Evolutionary conservation across 1,140 invertebrate species (phyloP).

Genomic region (Lucilia cuprina): DNA sequence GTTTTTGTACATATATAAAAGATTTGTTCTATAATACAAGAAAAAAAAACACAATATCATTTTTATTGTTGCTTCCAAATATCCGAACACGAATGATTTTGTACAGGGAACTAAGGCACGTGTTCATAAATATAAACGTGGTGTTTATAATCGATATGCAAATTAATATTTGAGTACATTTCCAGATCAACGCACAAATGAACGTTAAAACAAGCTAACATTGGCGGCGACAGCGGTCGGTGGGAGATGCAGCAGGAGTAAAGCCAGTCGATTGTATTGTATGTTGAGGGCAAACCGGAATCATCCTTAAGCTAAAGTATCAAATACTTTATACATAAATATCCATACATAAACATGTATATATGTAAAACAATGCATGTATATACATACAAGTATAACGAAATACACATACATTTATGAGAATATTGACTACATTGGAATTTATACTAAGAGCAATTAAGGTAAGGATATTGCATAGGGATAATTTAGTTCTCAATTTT

Average conservation of each 20-base stretch:
- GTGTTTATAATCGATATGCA: constrained; percentile 26
- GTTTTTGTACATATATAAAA: background rate
- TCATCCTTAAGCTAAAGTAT: constrained; percentile 11
- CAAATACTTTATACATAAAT: background rate
- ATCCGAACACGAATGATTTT: background rate
- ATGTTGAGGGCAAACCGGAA: background rate
- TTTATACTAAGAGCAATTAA: background rate
- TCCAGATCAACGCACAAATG: constrained; percentile 24
- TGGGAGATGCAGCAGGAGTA: background rate
- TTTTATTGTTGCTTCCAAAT: background rate
- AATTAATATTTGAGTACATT: constrained; percentile 29
- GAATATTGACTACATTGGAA: background rate
- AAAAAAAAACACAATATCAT: background rate
- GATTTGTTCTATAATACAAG: background rate
- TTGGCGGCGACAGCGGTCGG: background rate
- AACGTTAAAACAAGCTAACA: background rate
- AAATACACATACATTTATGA: background rate
- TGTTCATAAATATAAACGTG: constrained; percentile 18
- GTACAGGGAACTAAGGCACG: background rate
- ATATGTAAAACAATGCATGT: background rate
- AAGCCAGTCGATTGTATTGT: background rate
- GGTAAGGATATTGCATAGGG: background rate
- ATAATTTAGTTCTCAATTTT: no score
- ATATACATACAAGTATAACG: background rate
- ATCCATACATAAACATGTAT: background rate